Percentiles rank a stretch among this genome's conserved stretches.
phyloP scores from a whole-genome alignment of 2,113 vertebrate genomes.

The Centropristis striata region DNA sequence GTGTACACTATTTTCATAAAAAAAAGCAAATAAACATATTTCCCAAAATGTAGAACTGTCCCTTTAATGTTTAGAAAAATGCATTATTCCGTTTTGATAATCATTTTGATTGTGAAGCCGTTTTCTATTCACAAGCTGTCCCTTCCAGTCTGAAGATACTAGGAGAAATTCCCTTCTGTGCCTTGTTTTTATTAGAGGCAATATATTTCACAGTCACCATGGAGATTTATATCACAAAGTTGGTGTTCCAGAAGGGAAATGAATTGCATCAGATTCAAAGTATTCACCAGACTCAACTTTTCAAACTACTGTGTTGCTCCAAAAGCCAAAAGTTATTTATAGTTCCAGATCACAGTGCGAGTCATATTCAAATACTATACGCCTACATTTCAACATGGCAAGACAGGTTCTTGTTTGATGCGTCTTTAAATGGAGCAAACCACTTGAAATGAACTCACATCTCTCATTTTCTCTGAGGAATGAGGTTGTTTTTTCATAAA shows the following conservation, averaged over 20 bases:
- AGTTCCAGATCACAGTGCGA: conserved; percentile 13
- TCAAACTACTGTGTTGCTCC: conserved; percentile 17
- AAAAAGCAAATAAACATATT: neutral
- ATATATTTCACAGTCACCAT: conserved; percentile 39
- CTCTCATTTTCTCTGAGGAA: conserved; percentile 11
- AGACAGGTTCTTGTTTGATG: neutral
- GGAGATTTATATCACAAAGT: conserved; percentile 41
- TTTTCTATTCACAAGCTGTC: neutral
- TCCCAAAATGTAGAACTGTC: neutral
- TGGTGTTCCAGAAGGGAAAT: conserved; percentile 27
- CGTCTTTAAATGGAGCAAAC: neutral
- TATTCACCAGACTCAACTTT: conserved; percentile 19
- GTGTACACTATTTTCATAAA: no score
- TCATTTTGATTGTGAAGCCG: neutral
- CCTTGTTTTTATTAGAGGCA: neutral
- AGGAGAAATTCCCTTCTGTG: neutral
- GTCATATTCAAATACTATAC: conserved; percentile 13
- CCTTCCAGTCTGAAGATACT: neutral
- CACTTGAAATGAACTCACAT: neutral
- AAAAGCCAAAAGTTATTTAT: conserved; percentile 46
- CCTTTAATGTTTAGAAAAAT: neutral
- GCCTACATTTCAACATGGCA: neutral
- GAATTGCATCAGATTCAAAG: conserved; percentile 29
- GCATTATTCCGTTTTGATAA: neutral
- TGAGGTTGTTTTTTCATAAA: conserved; percentile 9